These are phyloP conservation scores for Myxocyprinus asiaticus DNA, from an alignment of 2,113 vertebrate species.

Conservation along the genomic window DNA sequence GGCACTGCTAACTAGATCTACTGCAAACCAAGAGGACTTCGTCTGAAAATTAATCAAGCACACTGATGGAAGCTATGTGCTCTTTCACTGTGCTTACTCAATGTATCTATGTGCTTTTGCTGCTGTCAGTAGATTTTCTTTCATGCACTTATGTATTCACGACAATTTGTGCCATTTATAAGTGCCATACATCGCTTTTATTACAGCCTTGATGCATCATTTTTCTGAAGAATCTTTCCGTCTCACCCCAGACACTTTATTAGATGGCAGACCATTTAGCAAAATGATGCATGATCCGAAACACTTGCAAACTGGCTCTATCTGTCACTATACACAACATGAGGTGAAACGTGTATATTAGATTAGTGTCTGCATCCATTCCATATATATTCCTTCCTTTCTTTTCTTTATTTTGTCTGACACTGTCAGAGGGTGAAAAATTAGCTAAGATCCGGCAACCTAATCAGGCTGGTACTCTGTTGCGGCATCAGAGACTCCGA, in stretches of 20 bases:
- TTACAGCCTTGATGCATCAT: slow-evolving; percentile 35
- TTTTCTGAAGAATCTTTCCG: slow-evolving; percentile 45
- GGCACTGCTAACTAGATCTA: no score
- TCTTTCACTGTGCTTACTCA: no score
- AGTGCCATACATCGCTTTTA: slow-evolving; percentile 2
- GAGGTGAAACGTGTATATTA: not conserved
- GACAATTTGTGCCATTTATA: slow-evolving; percentile 42
- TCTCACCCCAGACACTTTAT: slow-evolving; percentile 22
- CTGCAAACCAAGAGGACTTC: no score
- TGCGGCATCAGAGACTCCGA: no score
- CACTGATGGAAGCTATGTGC: no score
- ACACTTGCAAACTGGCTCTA: not conserved
- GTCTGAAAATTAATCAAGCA: no score
- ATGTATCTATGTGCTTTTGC: slow-evolving; percentile 13
- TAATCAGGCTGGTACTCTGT: not conserved
- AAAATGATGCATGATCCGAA: slow-evolving; percentile 43
- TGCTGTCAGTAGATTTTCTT: slow-evolving; percentile 36
- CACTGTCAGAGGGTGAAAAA: not conserved
- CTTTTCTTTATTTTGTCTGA: not conserved
- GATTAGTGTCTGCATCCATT: not conserved
- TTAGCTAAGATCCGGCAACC: not conserved
- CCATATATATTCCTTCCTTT: not conserved
- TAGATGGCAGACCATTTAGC: slow-evolving; percentile 31
- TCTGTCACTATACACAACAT: not conserved
- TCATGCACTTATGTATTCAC: slow-evolving; percentile 32